Evolutionary conservation across 2,888 invertebrate species (phyloP), one percentile per base, ranked within the genome.

Genomic region (Cheilosia pagana): DNA sequence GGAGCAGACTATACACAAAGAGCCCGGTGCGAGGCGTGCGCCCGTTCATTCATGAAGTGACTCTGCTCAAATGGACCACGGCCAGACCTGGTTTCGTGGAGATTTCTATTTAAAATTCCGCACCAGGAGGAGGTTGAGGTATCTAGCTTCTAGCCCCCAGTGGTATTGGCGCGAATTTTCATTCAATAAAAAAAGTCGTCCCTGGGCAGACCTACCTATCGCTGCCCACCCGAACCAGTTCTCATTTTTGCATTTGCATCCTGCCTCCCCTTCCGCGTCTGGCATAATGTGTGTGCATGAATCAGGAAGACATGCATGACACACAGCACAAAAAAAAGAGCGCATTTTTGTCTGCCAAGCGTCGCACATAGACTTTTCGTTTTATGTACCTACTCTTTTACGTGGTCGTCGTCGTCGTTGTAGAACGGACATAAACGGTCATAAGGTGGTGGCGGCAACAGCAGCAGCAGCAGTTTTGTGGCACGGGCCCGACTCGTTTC

Each of bases 391-490:
- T 39, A 10, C 55, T 67, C n/a, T 53, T 65, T 76, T 52, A 72
- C 72, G 83, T 74, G 83, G 72, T 70, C 63, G 83, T 78, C 53
- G 72, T 70, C 63, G 83, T 78, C 53, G 70, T 50, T 74, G 74
- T 63, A 74, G 74, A 83, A 74, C 83, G 78, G 83, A 83, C 83
- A 78, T 83, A 78, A 78, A 78, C 57, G 83, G 83, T 83, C 78
- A 67, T 59, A 82, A 71, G 77, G 77, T 72, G 65, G 70, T 65
- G 76, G 62, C 43, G 62, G 72, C 41, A 14, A 50, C 35, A 52
- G 70, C 67, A 16, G 62, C 74, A 70, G 31, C 63, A 62, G 70
- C 76, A 53, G 48, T 53, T 67, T 59, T 12, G 65, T 79, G 83
- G 81, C 85, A 85, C 85, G 85, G 71, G 85, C 53, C 62, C 65